Percentiles rank a stretch among this genome's conserved stretches.
Evolutionary conservation across 2,888 invertebrate genomes (phyloP).

Genomic region (Brachyopa scutellaris): DNA sequence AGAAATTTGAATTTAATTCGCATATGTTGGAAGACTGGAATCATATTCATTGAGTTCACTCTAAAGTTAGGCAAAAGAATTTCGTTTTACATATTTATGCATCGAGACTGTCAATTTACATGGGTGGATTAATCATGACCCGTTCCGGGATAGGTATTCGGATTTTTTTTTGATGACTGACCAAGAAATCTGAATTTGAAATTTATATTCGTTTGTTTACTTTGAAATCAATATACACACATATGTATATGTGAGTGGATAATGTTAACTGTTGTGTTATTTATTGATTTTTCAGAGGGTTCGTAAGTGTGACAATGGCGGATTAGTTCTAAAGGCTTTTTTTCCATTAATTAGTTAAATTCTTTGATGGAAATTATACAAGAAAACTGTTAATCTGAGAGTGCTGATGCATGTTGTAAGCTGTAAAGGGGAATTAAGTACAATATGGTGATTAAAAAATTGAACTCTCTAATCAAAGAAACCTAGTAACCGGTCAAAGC

Average conservation of each 20-base stretch:
- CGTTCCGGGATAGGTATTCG: background rate
- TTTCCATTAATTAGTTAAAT: too few species aligned
- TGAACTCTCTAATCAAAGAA: too few species aligned
- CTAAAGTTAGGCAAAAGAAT: conserved; percentile 18
- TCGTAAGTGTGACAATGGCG: too few species aligned
- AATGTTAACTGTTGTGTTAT: conserved; percentile 19
- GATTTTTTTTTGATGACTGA: conserved; percentile 8
- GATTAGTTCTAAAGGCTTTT: too few species aligned
- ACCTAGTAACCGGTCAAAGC: too few species aligned
- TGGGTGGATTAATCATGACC: conserved; percentile 8
- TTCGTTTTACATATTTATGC: conserved; percentile 24
- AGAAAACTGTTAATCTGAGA: too few species aligned
- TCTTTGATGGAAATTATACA: too few species aligned
- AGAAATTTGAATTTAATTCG: background rate
- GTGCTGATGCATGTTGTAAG: too few species aligned
- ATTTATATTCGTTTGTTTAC: background rate
- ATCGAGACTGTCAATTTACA: conserved; percentile 31
- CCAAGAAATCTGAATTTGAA: background rate
- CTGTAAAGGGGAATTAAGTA: too few species aligned
- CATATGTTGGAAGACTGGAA: background rate
- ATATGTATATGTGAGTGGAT: background rate
- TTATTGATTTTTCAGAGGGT: too few species aligned
- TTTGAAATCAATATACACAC: too few species aligned
- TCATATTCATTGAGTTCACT: background rate
- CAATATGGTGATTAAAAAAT: too few species aligned